phyloP scores from a whole-genome alignment of 2,888 invertebrate species.

The Agonum fuliginosum region DNA sequence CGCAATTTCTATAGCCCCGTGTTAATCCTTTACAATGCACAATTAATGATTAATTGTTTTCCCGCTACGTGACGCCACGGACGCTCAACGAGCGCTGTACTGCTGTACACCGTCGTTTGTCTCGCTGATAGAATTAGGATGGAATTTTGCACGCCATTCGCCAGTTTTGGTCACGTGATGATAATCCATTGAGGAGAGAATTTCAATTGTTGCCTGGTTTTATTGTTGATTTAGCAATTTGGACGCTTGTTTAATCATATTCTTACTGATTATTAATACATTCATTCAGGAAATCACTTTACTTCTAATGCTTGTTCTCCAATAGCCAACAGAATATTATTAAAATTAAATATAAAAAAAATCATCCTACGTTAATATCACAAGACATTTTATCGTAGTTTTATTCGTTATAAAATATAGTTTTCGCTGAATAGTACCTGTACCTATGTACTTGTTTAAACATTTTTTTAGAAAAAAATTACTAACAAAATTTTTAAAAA shows the following conservation, averaged over 20 bases:
- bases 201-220: constrained; percentile 13
- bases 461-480: too few species aligned
- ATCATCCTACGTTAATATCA: too few species aligned
- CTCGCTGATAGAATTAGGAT: constrained; percentile 42
- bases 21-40: constrained; percentile 39
- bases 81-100: constrained; percentile 9
- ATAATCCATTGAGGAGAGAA: background rate
- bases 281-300: too few species aligned
- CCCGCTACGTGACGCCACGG: background rate
- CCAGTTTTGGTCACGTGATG: background rate
- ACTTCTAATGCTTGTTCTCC: too few species aligned
- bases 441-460: too few species aligned
- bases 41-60: constrained; percentile 55
- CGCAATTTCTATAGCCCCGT: constrained; percentile 6
- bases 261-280: background rate
- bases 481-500: too few species aligned
- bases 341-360: too few species aligned
- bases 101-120: background rate
- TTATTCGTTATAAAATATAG: too few species aligned
- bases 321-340: too few species aligned
- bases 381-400: too few species aligned
- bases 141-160: constrained; percentile 15
- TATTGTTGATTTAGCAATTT: constrained; percentile 33
- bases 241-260: constrained; percentile 3
- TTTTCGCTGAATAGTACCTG: too few species aligned